These are phyloP conservation scores for Hyposoter dolosus DNA, from an alignment of 2,888 invertebrate species.

Conservation along the genomic window DNA sequence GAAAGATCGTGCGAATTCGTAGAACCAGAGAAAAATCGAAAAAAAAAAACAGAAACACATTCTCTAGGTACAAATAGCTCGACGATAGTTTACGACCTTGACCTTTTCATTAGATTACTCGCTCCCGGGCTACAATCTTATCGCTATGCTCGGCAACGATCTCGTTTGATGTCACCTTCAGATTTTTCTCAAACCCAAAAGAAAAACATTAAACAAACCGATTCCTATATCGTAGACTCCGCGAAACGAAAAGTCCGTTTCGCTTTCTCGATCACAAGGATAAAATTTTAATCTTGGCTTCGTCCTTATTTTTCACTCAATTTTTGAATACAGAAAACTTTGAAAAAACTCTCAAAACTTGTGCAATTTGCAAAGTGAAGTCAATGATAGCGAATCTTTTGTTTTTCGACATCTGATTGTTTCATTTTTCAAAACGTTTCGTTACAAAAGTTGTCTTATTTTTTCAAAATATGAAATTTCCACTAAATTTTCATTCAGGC, in stretches of 20 bases:
- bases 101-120: constrained; percentile 57
- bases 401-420: not conserved
- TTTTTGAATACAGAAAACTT: not conserved
- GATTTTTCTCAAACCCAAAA: constrained; percentile 14
- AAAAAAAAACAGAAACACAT: constrained; percentile 11
- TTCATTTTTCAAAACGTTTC: not conserved
- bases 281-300: not conserved
- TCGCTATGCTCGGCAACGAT: constrained; percentile 38
- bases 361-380: no score
- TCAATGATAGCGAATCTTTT: not conserved
- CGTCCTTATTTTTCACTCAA: not conserved
- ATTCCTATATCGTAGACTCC: constrained; percentile 51
- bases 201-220: not conserved
- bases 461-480: not conserved
- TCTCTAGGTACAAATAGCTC: constrained; percentile 49
- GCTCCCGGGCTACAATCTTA: constrained; percentile 31
- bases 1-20: constrained; percentile 39
- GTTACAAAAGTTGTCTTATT: no score
- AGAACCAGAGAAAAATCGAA: constrained; percentile 18
- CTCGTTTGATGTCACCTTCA: constrained; percentile 45
- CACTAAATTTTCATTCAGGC: not conserved
- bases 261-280: not conserved
- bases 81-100: constrained; percentile 54
- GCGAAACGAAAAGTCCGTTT: not conserved
- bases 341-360: no score